phyloP scores from a whole-genome alignment of 2,113 vertebrate species.

The Carollia perspicillata region DNA sequence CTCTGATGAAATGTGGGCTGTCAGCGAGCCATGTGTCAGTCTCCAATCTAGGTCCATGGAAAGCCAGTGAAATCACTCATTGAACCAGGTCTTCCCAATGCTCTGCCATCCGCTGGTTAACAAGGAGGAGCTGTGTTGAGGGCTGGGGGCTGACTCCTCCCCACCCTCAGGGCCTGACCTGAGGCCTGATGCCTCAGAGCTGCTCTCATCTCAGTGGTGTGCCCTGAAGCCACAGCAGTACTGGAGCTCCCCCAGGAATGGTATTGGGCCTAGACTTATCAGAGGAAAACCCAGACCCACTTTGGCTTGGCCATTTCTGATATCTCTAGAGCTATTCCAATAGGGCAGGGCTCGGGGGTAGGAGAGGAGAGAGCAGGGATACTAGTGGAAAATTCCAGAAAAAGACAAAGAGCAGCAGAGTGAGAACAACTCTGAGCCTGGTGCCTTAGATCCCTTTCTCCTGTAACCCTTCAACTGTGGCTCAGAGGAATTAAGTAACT shows the following conservation, averaged over 20 bases:
- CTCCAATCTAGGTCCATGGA: background rate
- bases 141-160: too few relatives aligned
- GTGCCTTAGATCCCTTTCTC: background rate
- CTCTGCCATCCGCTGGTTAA: background rate
- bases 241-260: background rate
- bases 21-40: background rate
- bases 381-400: background rate
- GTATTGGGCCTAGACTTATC: background rate
- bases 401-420: background rate
- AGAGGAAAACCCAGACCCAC: background rate
- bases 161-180: background rate
- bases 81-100: background rate
- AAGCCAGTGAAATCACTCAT: background rate
- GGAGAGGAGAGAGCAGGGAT: background rate
- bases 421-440: background rate
- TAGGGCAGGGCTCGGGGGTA: background rate
- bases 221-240: background rate
- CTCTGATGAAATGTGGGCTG: background rate
- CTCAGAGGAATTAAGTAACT: background rate
- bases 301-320: background rate
- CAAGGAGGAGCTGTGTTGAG: background rate
- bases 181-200: background rate
- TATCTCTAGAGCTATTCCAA: background rate
- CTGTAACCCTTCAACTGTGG: background rate
- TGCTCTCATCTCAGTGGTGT: background rate